phyloP scores from a whole-genome alignment of 2,113 vertebrate species.

The Antennarius striatus region DNA sequence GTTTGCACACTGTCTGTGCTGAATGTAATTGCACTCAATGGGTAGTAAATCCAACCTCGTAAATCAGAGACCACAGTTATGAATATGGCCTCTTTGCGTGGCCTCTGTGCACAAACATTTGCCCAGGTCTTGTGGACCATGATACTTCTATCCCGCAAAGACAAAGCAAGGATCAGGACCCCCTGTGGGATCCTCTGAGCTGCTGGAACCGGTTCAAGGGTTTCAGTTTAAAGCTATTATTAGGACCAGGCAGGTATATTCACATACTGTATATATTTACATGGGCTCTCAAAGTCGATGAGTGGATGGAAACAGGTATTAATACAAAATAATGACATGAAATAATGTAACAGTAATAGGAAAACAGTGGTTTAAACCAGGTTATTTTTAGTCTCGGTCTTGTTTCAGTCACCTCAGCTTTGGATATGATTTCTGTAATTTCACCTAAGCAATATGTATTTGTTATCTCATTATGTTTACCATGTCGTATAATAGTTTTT shows the following conservation, averaged over 20 bases:
- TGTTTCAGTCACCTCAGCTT: neutral
- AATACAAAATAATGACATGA: no score
- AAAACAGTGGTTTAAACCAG: neutral
- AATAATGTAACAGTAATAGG: neutral
- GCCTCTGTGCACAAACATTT: constrained; percentile 75
- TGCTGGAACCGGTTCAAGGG: constrained; percentile 63
- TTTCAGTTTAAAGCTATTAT: constrained; percentile 58
- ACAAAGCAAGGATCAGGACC: constrained; percentile 44
- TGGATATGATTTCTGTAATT: constrained; percentile 14
- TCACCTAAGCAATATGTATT: constrained; percentile 12
- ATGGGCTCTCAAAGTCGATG: constrained; percentile 33
- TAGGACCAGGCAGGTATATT: constrained; percentile 40
- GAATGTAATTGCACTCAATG: constrained; percentile 71
- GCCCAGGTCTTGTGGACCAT: constrained; percentile 56
- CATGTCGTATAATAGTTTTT: constrained; percentile 22
- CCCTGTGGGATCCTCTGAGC: constrained; percentile 44
- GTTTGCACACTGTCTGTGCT: constrained; percentile 58
- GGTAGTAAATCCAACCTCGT: constrained; percentile 70
- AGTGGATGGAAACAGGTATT: neutral
- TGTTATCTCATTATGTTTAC: constrained; percentile 23
- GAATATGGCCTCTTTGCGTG: constrained; percentile 34
- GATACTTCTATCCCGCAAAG: constrained; percentile 53
- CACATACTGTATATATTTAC: constrained; percentile 21
- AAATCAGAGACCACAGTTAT: constrained; percentile 70
- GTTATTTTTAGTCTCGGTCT: constrained; percentile 5